Percentiles rank a stretch among this genome's conserved stretches.
Evolutionary conservation across 2,888 invertebrate species (phyloP).

Genomic region (Seladonia tumulorum): DNA sequence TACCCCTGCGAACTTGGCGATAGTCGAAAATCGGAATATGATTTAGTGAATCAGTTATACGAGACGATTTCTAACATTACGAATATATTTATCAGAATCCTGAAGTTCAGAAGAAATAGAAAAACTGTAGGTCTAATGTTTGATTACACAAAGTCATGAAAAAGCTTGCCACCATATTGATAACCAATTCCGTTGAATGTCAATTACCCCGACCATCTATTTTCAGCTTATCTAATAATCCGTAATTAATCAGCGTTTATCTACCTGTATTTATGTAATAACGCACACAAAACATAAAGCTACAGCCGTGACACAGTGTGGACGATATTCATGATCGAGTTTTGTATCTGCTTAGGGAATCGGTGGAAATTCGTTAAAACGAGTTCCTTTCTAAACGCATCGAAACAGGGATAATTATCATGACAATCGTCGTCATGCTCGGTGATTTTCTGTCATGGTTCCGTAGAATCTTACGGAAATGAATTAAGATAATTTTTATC

Average conservation of each 20-base stretch:
- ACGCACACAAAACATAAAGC: background rate
- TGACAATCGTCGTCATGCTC: constrained; percentile 76
- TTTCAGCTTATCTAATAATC: constrained; percentile 26
- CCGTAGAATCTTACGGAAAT: constrained; percentile 73
- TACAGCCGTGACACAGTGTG: background rate
- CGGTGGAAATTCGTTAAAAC: constrained; percentile 33
- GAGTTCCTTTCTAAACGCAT: constrained; percentile 51
- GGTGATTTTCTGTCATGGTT: constrained; percentile 78
- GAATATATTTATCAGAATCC: background rate
- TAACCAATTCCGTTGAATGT: background rate
- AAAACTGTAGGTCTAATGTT: background rate
- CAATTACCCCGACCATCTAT: background rate
- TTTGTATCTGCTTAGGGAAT: background rate
- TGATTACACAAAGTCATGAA: background rate
- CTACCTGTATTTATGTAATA: constrained; percentile 31
- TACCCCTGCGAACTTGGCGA: background rate
- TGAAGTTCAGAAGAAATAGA: background rate
- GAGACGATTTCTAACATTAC: background rate
- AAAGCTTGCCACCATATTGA: constrained; percentile 17
- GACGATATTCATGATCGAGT: background rate
- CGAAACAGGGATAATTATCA: constrained; percentile 52
- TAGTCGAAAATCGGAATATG: background rate
- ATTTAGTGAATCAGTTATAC: background rate
- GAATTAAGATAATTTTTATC: constrained; percentile 76
- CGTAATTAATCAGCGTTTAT: constrained; percentile 25